Evolutionary conservation across 2,888 invertebrate genomes (phyloP).

Genomic region (Calliscelio sp.): DNA sequence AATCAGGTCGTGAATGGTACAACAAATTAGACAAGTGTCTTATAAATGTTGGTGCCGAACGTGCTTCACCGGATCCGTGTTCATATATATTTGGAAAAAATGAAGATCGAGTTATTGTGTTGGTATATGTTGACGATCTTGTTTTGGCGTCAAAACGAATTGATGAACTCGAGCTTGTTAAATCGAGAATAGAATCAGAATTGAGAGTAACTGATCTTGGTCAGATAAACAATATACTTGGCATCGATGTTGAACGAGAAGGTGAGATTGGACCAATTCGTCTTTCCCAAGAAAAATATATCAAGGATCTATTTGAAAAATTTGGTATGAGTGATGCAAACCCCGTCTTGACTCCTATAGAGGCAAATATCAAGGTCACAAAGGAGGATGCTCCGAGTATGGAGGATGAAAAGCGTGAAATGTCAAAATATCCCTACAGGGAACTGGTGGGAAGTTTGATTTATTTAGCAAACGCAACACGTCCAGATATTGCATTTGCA

Average conservation of each 20-base stretch:
- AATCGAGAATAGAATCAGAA: constrained; percentile 33
- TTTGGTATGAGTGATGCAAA: constrained; percentile 64
- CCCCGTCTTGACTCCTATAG: constrained; percentile 46
- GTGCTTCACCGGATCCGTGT: constrained; percentile 67
- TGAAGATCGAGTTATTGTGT: not conserved
- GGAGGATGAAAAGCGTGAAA: constrained; percentile 58
- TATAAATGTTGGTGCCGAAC: constrained; percentile 8
- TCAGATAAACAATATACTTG: constrained; percentile 40
- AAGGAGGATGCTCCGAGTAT: constrained; percentile 40
- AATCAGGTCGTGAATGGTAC: constrained; percentile 37
- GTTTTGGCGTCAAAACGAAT: constrained; percentile 37
- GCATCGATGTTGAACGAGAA: constrained; percentile 44
- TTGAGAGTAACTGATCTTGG: constrained; percentile 72
- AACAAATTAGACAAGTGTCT: constrained; percentile 45
- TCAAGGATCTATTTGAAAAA: constrained; percentile 56
- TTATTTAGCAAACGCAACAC: constrained; percentile 65
- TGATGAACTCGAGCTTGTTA: not conserved
- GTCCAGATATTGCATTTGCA: constrained; percentile 70
- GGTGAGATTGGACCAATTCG: constrained; percentile 60
- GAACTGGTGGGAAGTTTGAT: constrained; percentile 72
- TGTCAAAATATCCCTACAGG: constrained; percentile 64
- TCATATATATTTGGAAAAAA: constrained; percentile 52
- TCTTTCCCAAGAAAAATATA: constrained; percentile 34
- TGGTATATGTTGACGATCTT: constrained; percentile 21
- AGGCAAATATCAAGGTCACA: constrained; percentile 57